Evolutionary conservation across 2,888 invertebrate species (phyloP), one percentile per base, ranked within the genome.

Genomic region (Stenotaenia linearis): DNA sequence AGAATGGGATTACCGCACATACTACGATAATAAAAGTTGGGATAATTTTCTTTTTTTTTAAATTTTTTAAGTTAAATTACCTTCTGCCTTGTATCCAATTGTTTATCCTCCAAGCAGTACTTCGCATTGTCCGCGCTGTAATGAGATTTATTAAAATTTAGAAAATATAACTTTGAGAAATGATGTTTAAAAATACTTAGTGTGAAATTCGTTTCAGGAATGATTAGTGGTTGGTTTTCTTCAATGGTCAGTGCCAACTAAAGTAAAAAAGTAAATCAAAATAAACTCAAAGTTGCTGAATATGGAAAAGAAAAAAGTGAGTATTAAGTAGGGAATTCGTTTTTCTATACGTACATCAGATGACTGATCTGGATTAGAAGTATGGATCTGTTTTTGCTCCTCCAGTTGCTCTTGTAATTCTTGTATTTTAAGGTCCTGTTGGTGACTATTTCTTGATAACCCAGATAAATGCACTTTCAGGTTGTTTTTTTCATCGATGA

Each of bases 191-290:
- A 69, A 25, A n/a, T 77, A 77, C 77, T 77, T 25, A 77, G 45
- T 21, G 77, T 40, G 28, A 37, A 77, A 45, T 45, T 45, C 1
- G 77, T 77, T 37, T 37, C 77, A 23, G 77, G 77, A 77, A 77
- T 45, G 40, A 77, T 77, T 45, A 77, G 25, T 23, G 77, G 77
- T 23, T 77, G 21, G 15, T 15, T 37, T 40, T 77, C 77, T 45
- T 45, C 77, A 28, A 69, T 69, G 28, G 23, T 69, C 25, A 69
- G 28, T 69, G 25, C 2, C 28, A 69, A 69, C 69, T 69, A 69
- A 10, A 69, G 12, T 50, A 69, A 28, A 61, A 28, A 69, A 5
- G 15, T 28, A 28, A 69, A 69, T 5, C 32, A 45, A 69, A 69
- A 69, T n/a, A 25, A 69, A 61, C 23, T 69, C 25, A 69, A 69